Evolutionary conservation across 2,113 vertebrate species (phyloP).

Genomic region (Picathartes gymnocephalus): DNA sequence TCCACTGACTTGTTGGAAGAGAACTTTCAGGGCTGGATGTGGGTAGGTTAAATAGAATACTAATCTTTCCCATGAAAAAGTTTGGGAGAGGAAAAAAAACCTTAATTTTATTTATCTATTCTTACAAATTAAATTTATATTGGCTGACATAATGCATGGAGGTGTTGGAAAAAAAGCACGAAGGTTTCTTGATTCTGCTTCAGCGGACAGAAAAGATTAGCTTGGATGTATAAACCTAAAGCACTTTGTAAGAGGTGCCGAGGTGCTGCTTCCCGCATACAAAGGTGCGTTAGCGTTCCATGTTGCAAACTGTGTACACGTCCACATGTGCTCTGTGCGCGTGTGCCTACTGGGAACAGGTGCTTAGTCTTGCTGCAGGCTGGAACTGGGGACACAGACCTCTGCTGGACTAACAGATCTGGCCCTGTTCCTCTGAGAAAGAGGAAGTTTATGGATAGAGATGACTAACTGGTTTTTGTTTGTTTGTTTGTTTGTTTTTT

Average conservation of each 20-base stretch:
- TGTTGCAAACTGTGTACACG: rapidly evolving
- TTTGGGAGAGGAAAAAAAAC: rapidly evolving
- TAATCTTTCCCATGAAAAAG: not conserved
- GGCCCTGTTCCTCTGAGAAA: not conserved
- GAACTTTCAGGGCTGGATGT: not conserved
- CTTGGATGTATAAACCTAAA: not conserved
- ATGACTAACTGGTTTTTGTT: not conserved
- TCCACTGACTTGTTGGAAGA: not conserved
- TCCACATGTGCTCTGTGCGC: rapidly evolving
- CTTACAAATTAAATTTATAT: not conserved
- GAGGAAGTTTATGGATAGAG: not conserved
- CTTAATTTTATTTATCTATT: not conserved
- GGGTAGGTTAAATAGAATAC: not conserved
- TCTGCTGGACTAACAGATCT: not conserved
- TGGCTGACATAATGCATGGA: not conserved
- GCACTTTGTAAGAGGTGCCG: not conserved
- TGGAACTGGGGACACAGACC: not conserved
- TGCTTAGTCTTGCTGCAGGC: not conserved
- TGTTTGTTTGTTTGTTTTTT: too few species aligned
- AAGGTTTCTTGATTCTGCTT: not conserved
- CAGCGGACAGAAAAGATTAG: not conserved
- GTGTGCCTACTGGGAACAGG: not conserved
- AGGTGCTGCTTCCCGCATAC: rapidly evolving
- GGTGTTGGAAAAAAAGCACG: not conserved
- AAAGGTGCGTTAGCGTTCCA: not conserved